A percentile compares a stretch with the other conserved stretches of the same genome.
Conservation (phyloP, 1,140 invertebrate genomes). For the Homalodisca vitripennis region DNA sequence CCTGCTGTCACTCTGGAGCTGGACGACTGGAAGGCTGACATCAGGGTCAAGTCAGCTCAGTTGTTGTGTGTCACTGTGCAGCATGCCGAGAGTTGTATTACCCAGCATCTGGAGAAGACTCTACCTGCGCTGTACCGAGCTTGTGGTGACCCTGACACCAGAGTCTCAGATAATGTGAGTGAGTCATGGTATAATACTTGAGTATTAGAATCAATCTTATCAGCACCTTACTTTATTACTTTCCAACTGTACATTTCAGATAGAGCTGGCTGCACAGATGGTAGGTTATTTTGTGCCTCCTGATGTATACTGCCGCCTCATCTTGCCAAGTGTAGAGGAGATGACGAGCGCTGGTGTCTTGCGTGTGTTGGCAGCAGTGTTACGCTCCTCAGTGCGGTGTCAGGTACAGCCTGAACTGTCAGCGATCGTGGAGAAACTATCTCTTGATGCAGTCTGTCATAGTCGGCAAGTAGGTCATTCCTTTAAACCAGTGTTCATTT, state of each 20-base stretch:
- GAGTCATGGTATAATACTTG: too few species aligned
- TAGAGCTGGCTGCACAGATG: slow-evolving; percentile 59
- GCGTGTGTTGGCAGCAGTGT: slow-evolving; percentile 51
- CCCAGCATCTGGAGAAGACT: slow-evolving; percentile 63
- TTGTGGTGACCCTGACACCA: slow-evolving; percentile 57
- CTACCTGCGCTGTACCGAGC: slow-evolving; percentile 53
- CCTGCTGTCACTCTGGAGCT: slow-evolving; percentile 65
- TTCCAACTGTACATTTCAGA: too few species aligned
- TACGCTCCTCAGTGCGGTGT: slow-evolving; percentile 46
- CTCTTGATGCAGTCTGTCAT: slow-evolving; percentile 42
- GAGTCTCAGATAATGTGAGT: slow-evolving; percentile 62
- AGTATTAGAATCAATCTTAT: too few species aligned
- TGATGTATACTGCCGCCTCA: slow-evolving; percentile 55
- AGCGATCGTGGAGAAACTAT: slow-evolving; percentile 24
- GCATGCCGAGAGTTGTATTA: slow-evolving; percentile 67
- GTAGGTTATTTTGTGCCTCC: slow-evolving; percentile 71
- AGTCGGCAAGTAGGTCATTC: slow-evolving; percentile 42
- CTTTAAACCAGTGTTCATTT: too few species aligned
- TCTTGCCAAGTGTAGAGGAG: slow-evolving; percentile 56
- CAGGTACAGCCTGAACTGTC: not conserved
- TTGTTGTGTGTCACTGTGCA: slow-evolving; percentile 66
- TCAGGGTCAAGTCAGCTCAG: slow-evolving; percentile 69
- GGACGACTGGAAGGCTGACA: slow-evolving; percentile 67
- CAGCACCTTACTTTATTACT: too few species aligned
- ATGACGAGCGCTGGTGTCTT: slow-evolving; percentile 54